phyloP scores from a whole-genome alignment of 2,113 vertebrate species.

The Sapajus apella region DNA sequence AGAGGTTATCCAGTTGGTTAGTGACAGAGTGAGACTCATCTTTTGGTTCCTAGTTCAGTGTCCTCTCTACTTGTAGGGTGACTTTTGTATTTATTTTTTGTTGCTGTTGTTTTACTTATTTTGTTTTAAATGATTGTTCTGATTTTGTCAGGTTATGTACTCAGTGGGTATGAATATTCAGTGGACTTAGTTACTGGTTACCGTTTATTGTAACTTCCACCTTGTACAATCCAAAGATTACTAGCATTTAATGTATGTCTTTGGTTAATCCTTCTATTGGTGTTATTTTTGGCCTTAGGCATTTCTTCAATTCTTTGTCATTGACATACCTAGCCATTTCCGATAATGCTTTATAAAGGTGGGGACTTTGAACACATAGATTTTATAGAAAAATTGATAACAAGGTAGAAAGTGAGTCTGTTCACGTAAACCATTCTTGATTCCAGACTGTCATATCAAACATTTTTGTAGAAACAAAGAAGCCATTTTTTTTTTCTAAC shows the following conservation, averaged over 20 bases:
- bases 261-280: conserved; percentile 35
- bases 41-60: conserved; percentile 38
- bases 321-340: conserved; percentile 48
- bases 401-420: conserved; percentile 22
- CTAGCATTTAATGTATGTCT: conserved; percentile 31
- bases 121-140: conserved; percentile 66
- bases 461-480: conserved; percentile 29
- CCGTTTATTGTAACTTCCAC: conserved; percentile 20
- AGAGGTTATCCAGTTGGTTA: conserved; percentile 9
- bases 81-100: conserved; percentile 26
- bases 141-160: conserved; percentile 30
- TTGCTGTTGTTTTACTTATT: conserved; percentile 52
- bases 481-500: conserved; percentile 8
- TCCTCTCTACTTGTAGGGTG: conserved; percentile 24
- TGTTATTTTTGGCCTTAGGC: conserved; percentile 53
- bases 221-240: not conserved
- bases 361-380: conserved; percentile 11
- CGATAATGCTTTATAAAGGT: conserved; percentile 29
- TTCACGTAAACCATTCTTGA: conserved; percentile 32
- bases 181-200: conserved; percentile 51
- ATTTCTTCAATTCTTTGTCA: conserved; percentile 40
- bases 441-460: conserved; percentile 14
- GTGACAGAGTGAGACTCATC: conserved; percentile 1
- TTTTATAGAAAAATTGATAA: conserved; percentile 36
- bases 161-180: conserved; percentile 20